Conservation (phyloP, 2,888 invertebrate genomes). For the Periphyllus acericola region DNA sequence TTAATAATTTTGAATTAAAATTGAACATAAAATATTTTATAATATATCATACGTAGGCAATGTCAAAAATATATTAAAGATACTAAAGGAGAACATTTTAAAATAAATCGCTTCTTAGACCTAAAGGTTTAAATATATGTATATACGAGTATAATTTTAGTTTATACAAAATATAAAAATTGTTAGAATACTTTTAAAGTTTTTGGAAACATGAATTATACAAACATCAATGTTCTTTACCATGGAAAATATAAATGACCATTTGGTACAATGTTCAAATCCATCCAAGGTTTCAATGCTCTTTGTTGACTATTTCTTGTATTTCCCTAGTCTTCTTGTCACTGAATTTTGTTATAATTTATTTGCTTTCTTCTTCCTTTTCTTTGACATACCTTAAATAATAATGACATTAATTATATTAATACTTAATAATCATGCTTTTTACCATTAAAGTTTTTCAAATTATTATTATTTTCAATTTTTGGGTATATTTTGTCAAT, state of each 20-base stretch:
- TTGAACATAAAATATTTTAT: too few species aligned
- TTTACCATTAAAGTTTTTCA: conserved; percentile 44
- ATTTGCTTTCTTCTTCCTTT: conserved; percentile 52
- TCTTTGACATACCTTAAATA: conserved; percentile 40
- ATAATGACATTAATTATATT: not conserved
- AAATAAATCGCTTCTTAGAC: too few species aligned
- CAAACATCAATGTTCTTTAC: conserved; percentile 20
- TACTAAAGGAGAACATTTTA: too few species aligned
- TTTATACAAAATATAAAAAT: too few species aligned
- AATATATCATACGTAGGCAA: too few species aligned
- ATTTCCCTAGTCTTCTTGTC: conserved; percentile 49
- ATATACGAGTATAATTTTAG: too few species aligned
- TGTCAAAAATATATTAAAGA: too few species aligned
- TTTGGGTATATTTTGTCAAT: conserved; percentile 48
- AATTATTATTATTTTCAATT: conserved; percentile 11
- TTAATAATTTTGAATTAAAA: too few species aligned
- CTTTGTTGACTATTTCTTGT: conserved; percentile 57
- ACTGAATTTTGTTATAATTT: conserved; percentile 57
- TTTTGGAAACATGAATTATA: not conserved
- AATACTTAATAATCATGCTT: not conserved
- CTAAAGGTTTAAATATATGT: too few species aligned
- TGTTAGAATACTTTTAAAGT: too few species aligned
- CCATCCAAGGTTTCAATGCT: conserved; percentile 55
- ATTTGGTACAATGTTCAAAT: conserved; percentile 52
- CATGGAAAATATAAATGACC: conserved; percentile 51